These are phyloP conservation scores for Elephantulus edwardii DNA, from an alignment of 2,113 vertebrate species.

Conservation along the genomic window DNA sequence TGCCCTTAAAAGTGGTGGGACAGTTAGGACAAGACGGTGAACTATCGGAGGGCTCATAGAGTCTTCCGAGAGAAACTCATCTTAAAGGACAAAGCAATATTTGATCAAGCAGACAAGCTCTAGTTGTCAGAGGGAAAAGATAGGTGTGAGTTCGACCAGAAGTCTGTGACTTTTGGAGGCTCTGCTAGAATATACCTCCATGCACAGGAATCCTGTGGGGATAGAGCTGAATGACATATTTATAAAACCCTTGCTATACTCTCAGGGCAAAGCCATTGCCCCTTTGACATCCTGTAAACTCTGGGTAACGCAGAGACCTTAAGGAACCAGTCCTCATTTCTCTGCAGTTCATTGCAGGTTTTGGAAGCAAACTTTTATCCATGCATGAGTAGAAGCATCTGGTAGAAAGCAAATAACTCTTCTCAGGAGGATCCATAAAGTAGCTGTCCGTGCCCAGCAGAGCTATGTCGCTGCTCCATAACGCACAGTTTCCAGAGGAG, in stretches of 20 bases:
- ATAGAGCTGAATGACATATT: background rate
- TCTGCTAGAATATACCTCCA: background rate
- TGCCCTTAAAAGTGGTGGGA: background rate
- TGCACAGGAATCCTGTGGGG: background rate
- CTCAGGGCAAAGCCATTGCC: background rate
- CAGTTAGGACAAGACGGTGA: background rate
- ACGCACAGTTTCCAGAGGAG: background rate
- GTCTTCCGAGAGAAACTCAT: conserved; percentile 14
- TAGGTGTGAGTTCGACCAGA: background rate
- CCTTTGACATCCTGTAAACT: background rate
- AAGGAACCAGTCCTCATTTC: background rate
- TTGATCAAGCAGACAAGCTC: background rate
- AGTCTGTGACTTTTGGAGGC: background rate
- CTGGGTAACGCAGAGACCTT: background rate
- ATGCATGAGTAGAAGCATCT: background rate
- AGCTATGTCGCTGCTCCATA: rapidly evolving
- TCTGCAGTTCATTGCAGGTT: background rate
- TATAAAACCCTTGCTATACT: background rate
- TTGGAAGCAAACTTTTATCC: background rate
- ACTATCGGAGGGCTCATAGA: background rate
- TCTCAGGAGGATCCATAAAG: background rate
- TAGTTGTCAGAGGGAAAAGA: background rate
- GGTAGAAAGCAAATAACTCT: background rate
- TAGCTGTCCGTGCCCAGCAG: rapidly evolving
- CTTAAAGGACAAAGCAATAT: background rate